These are phyloP conservation scores for Phasianus colchicus DNA, from an alignment of 2,113 vertebrate genomes.

Conservation along the genomic window DNA sequence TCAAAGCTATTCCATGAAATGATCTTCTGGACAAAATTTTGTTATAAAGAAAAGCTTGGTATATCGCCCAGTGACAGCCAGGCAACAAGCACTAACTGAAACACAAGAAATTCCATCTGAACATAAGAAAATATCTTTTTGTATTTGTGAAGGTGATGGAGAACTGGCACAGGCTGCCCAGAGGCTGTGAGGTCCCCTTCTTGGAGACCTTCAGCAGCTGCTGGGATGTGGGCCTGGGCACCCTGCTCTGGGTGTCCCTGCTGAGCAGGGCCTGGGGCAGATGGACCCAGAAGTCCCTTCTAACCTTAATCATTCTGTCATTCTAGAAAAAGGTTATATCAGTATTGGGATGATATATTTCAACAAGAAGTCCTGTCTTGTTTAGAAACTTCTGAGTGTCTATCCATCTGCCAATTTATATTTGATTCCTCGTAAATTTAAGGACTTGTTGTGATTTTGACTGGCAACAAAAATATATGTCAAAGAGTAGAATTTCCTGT, in stretches of 20 bases:
- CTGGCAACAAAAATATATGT: neutral
- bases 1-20: neutral
- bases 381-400: neutral
- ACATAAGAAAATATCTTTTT: neutral
- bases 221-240: neutral
- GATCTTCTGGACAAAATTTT: neutral
- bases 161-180: neutral
- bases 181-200: neutral
- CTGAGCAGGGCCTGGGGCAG: neutral
- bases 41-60: neutral
- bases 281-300: neutral
- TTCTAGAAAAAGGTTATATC: neutral
- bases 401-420: neutral
- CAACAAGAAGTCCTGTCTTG: neutral
- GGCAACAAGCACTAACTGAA: neutral
- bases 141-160: accelerated
- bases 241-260: neutral
- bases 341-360: neutral
- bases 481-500: neutral
- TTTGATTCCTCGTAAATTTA: neutral
- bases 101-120: neutral
- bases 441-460: neutral
- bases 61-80: neutral
- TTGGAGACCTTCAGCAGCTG: neutral
- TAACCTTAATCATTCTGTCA: neutral